phyloP scores from a whole-genome alignment of 2,797 vertebrate species.

The Poeciliopsis paucimaculata region DNA sequence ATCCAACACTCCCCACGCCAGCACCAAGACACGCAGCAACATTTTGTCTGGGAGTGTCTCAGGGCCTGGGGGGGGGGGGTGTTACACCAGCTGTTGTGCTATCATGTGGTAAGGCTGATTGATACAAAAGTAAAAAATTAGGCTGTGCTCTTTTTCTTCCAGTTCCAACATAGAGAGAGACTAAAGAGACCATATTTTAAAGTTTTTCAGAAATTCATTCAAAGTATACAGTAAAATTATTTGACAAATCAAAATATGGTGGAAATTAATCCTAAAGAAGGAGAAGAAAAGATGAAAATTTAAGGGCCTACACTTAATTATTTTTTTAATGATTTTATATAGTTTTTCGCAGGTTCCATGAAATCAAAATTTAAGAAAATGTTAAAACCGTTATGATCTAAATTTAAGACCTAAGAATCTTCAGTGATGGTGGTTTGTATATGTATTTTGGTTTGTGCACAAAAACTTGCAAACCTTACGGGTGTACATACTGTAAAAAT shows the following conservation, averaged over 20 bases:
- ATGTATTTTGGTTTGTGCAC: neutral
- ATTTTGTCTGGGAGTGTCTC: slow-evolving; percentile 28
- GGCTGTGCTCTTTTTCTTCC: neutral
- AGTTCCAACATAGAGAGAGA: neutral
- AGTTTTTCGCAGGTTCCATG: neutral
- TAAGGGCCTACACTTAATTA: neutral
- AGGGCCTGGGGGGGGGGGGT: slow-evolving; percentile 4
- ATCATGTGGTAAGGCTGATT: neutral
- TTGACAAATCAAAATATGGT: no score
- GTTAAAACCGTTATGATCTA: neutral
- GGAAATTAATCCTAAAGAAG: no score
- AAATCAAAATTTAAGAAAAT: neutral
- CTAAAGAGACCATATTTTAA: neutral
- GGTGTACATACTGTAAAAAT: neutral
- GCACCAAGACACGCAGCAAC: neutral
- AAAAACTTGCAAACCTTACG: neutral
- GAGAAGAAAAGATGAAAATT: neutral
- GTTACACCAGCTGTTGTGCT: neutral
- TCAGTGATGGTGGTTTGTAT: neutral
- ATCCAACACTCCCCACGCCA: slow-evolving; percentile 30
- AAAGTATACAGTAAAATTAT: neutral
- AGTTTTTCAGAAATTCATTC: neutral
- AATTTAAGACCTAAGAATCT: neutral
- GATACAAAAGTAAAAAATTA: neutral
- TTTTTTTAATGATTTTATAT: neutral